Percentiles rank a stretch among this genome's conserved stretches.
These are phyloP conservation scores for Cladorhizidae sp. DNA, from an alignment of 37 sponge, comb jelly and placozoan genomes.

Conservation along the genomic window DNA sequence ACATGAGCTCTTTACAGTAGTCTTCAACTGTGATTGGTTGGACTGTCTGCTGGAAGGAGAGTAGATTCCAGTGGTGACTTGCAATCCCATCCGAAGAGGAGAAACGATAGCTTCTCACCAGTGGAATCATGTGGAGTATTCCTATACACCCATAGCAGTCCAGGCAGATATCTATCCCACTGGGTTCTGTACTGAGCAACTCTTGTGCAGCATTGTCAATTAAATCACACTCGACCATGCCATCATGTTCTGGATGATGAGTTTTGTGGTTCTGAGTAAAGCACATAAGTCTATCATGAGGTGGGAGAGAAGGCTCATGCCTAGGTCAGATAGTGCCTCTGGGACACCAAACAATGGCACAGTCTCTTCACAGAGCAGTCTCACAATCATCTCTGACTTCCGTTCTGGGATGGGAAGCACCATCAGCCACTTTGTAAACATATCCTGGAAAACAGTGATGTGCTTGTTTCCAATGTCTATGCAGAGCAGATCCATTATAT, in stretches of 20 bases:
- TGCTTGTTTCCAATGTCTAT: slow-evolving; percentile 29
- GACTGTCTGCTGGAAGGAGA: too few species aligned
- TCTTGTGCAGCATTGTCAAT: slow-evolving; percentile 16
- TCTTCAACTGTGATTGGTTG: background rate
- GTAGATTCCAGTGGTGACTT: too few species aligned
- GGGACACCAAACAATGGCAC: slow-evolving; percentile 58
- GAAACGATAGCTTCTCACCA: too few species aligned
- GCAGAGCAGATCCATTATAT: slow-evolving; percentile 49
- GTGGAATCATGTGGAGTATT: too few species aligned
- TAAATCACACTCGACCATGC: slow-evolving; percentile 35
- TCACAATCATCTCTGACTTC: slow-evolving; percentile 47
- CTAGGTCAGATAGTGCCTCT: slow-evolving; percentile 56
- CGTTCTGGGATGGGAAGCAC: slow-evolving; percentile 56
- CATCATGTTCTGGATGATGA: too few species aligned
- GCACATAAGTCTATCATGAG: slow-evolving; percentile 36
- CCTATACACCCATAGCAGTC: too few species aligned
- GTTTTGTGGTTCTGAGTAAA: slow-evolving; percentile 29
- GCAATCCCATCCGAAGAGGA: too few species aligned
- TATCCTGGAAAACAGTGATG: slow-evolving; percentile 63
- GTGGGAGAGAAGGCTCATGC: slow-evolving; percentile 51
- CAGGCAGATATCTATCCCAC: slow-evolving; percentile 38
- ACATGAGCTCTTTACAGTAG: slow-evolving; percentile 28
- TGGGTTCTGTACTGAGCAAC: slow-evolving; percentile 23
- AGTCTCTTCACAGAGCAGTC: too few species aligned
- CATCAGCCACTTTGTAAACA: slow-evolving; percentile 61